Conservation (phyloP, 2,797 vertebrate genomes). For the Florisuga fusca region DNA sequence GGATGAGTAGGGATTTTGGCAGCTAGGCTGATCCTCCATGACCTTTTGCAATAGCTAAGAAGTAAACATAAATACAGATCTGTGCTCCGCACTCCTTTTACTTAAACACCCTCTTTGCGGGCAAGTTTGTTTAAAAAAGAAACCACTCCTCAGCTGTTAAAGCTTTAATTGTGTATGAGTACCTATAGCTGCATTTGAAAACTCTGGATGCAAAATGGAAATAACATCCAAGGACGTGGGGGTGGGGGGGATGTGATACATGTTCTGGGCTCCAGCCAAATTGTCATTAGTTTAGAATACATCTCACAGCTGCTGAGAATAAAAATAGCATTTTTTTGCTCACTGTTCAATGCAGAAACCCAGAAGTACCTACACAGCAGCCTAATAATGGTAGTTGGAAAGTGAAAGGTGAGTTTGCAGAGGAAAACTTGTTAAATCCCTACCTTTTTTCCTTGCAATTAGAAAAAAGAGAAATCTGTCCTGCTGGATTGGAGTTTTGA, state of each 20-base stretch:
- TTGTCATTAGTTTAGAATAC: conserved; percentile 28
- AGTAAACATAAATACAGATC: neutral
- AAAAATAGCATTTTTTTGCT: conserved; percentile 7
- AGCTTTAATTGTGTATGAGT: neutral
- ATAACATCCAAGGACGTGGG: neutral
- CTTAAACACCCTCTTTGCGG: neutral
- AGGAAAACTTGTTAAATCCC: neutral
- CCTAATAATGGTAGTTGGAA: neutral
- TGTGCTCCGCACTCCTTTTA: neutral
- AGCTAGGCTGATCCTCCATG: neutral
- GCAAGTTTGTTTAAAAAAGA: neutral
- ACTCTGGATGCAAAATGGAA: conserved; percentile 44
- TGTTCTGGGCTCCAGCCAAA: conserved; percentile 18
- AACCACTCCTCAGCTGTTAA: neutral
- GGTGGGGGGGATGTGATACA: neutral
- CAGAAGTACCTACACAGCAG: neutral
- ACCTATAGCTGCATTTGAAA: conserved; percentile 4
- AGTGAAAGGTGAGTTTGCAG: neutral
- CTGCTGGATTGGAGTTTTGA: neutral
- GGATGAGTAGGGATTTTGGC: neutral
- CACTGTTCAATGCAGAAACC: neutral
- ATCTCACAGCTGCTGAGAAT: conserved; percentile 19
- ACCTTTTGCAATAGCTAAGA: neutral
- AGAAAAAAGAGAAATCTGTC: neutral
- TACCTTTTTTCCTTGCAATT: neutral